Percentiles rank a stretch among this genome's conserved stretches.
phyloP scores from a whole-genome alignment of 1,140 invertebrate species.

The Brachystomella parvula region DNA sequence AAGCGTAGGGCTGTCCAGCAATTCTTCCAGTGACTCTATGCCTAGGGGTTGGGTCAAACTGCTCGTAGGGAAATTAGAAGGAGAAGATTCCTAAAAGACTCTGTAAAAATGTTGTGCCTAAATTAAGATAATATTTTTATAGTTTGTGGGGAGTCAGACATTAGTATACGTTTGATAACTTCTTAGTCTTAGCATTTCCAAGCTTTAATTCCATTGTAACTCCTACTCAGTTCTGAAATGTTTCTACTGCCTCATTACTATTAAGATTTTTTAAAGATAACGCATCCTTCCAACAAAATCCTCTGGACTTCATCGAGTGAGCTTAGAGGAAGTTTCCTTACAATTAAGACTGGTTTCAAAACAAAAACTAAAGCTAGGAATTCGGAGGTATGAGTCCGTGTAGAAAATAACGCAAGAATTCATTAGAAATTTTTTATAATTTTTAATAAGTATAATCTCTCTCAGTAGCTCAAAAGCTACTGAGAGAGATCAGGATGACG shows the following conservation, averaged over 20 bases:
- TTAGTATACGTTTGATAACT: too few species aligned
- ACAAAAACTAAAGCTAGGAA: background rate
- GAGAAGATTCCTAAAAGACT: conserved; percentile 29
- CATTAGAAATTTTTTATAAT: background rate
- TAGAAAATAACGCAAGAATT: background rate
- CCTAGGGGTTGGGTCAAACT: conserved; percentile 49
- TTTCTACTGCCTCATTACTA: background rate
- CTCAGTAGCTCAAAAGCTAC: background rate
- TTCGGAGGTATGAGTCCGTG: background rate
- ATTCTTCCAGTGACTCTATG: conserved; percentile 26
- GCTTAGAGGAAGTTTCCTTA: too few species aligned
- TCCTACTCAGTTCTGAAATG: background rate
- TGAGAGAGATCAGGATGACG: background rate
- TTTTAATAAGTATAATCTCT: background rate
- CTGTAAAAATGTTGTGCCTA: too few species aligned
- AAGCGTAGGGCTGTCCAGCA: background rate
- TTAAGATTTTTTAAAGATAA: too few species aligned
- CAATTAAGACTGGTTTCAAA: background rate
- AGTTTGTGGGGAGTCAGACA: too few species aligned
- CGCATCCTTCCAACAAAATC: too few species aligned
- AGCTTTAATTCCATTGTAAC: background rate
- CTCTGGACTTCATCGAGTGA: too few species aligned
- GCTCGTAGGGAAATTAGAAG: conserved; percentile 48
- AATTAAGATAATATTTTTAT: background rate
- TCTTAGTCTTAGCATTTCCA: background rate